Conservation (phyloP, 2,888 invertebrate genomes). For the Lucinisca nassula region DNA sequence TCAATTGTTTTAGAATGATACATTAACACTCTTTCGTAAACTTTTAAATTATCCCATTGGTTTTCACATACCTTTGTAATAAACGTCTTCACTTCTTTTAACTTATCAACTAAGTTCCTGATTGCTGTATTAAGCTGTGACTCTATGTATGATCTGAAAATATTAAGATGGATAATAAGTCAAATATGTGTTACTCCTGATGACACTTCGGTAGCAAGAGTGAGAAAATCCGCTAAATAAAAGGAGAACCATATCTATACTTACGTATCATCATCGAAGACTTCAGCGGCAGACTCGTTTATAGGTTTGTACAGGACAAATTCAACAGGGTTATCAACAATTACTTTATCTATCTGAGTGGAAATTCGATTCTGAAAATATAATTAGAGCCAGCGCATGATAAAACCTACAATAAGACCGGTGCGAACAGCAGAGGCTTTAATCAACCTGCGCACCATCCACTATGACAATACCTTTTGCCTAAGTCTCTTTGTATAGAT, state of each 20-base stretch:
- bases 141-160: conserved; percentile 19
- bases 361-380: conserved; percentile 61
- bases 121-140: not conserved
- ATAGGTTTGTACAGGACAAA: conserved; percentile 70
- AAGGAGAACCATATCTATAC: not conserved
- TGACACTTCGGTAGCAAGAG: too few species aligned
- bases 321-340: conserved; percentile 23
- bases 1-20: too few species aligned
- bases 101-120: conserved; percentile 12
- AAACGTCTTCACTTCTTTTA: conserved; percentile 21
- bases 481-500: too few species aligned
- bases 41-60: too few species aligned
- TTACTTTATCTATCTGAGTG: conserved; percentile 55
- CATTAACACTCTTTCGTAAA: not conserved
- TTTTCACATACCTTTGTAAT: conserved; percentile 36
- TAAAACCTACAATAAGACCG: too few species aligned
- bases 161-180: too few species aligned
- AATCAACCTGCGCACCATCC: too few species aligned
- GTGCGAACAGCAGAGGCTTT: too few species aligned
- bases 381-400: too few species aligned
- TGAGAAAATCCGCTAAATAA: not conserved
- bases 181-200: too few species aligned
- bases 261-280: conserved; percentile 32
- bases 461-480: too few species aligned
- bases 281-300: conserved; percentile 28